Conservation (phyloP, 2,888 invertebrate genomes). For the Orthosia incerta region DNA sequence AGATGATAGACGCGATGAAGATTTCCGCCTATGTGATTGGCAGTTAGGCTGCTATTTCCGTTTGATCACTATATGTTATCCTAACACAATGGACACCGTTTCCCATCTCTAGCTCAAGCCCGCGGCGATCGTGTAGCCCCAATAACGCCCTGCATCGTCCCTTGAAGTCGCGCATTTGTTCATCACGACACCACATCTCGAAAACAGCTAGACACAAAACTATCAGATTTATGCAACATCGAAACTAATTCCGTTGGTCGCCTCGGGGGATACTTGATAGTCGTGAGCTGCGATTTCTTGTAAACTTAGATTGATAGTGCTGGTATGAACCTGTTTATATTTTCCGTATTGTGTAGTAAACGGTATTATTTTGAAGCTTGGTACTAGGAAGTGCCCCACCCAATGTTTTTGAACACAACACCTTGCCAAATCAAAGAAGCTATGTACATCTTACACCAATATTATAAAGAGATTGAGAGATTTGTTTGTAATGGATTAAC, state of each 20-base stretch:
- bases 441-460: no score
- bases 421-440: conserved; percentile 11
- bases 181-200: conserved; percentile 77
- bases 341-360: conserved; percentile 51
- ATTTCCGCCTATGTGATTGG: no score
- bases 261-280: conserved; percentile 62
- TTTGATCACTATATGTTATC: no score
- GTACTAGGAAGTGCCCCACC: neutral
- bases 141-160: conserved; percentile 77
- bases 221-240: conserved; percentile 74
- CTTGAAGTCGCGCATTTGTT: conserved; percentile 69
- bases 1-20: no score
- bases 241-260: conserved; percentile 64
- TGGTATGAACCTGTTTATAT: conserved; percentile 54
- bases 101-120: conserved; percentile 68
- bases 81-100: conserved; percentile 63
- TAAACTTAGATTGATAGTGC: conserved; percentile 64
- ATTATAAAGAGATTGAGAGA: no score
- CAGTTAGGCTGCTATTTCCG: neutral
- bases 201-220: conserved; percentile 73
- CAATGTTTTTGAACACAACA: neutral
- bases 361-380: conserved; percentile 22
- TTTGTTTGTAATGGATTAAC: no score
- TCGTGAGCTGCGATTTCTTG: conserved; percentile 61
- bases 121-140: conserved; percentile 79